A percentile compares a stretch with the other conserved stretches of the same genome.
Evolutionary conservation across 2,888 invertebrate species (phyloP).

Genomic region (Tipula vernalis): DNA sequence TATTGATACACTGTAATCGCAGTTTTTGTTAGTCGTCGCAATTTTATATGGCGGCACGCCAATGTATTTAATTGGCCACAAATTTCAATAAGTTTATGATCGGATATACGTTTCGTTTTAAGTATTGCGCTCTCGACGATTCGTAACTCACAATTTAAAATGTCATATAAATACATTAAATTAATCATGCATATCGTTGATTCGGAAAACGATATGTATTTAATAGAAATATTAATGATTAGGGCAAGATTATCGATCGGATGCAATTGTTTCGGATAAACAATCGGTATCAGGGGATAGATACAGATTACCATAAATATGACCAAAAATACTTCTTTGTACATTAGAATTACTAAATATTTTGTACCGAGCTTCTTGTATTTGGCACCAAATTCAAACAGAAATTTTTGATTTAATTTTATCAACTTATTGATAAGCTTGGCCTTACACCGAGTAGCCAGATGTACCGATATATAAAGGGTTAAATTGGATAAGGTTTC

Average conservation of each 20-base stretch:
- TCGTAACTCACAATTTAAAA: not conserved
- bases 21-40: not conserved
- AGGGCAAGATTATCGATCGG: not conserved
- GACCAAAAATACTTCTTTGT: not conserved
- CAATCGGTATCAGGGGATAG: not conserved
- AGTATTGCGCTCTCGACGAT: not conserved
- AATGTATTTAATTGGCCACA: not conserved
- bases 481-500: not conserved
- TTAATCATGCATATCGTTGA: not conserved
- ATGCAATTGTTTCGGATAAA: not conserved
- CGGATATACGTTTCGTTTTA: not conserved
- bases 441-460: not conserved
- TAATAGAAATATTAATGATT: not conserved
- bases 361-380: not conserved
- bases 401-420: not conserved
- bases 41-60: not conserved
- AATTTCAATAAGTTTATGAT: not conserved
- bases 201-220: not conserved
- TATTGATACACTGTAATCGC: not conserved
- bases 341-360: not conserved
- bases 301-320: not conserved
- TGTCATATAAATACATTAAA: not conserved
- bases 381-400: not conserved
- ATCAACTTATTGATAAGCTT: not conserved
- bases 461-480: not conserved